Base-by-base conservation (phyloP, 2,888 invertebrate species). In the Salpingus planirostris region DNA sequence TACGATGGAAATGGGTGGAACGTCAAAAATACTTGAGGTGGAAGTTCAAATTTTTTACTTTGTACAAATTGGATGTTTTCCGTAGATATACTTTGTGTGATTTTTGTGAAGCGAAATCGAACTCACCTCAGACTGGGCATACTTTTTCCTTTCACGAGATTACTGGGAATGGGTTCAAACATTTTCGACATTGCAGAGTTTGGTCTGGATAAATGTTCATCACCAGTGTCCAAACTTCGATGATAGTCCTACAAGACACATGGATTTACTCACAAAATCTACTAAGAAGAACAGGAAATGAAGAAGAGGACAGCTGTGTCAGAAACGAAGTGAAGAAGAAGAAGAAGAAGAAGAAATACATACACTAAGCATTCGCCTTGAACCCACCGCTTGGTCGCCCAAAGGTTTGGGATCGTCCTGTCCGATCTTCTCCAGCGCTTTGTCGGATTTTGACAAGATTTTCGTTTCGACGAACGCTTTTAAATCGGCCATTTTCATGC, bases 41-140 rank as follows among this genome's bases (percentile, higher is more conserved):
- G 8, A 18, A 18, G 8, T 18, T 6, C 18, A 21, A 21, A 21
- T 18, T 18, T 27, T 27, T 2, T 15, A n/a, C 6, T 11, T 15
- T 5, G 3, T 27, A 6, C 10, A 27, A 15, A 15, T n/a, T 3
- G 2, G 18, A 18, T 18, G 18, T 5, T 18, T 18, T 6, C 5
- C 18, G 5, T 18, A 6, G 18, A 18, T 6, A 18, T 6, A 18
- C 5, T n/a, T 18, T 18, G 18, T 18, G 5, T 18, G 8, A 18
- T 18, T 18, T 6, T 18, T 18, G 18, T 18, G 18, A 8, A 18
- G 18, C 5, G 8, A 18, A 6, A 18, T 8, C 5, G 18, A 6
- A 51, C 70, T 68, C 68, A 91, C 91, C 90, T 90, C 40, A 93
- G 69, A 57, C 91, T 91, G 2, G 93, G 93, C 91, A 95, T 91